phyloP scores from a whole-genome alignment of 2,797 vertebrate genomes.

The Chromobotia macracanthus region DNA sequence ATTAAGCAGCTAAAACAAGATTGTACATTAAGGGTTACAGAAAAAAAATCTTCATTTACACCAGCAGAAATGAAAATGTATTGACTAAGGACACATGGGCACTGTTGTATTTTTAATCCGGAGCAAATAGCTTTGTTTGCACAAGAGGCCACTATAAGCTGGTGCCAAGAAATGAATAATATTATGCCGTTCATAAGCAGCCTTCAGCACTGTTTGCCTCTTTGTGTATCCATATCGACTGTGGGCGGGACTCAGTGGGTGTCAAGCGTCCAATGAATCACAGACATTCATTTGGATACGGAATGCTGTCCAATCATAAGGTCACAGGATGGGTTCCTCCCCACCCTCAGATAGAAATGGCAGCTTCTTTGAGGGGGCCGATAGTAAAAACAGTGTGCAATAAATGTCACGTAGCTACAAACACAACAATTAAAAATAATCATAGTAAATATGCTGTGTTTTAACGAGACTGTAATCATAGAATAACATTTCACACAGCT shows the following conservation, averaged over 20 bases:
- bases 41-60: neutral
- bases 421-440: slow-evolving; percentile 36
- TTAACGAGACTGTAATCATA: slow-evolving; percentile 31
- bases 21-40: slow-evolving; percentile 6
- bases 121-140: slow-evolving; percentile 55
- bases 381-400: slow-evolving; percentile 47
- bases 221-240: slow-evolving; percentile 56
- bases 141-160: slow-evolving; percentile 52
- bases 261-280: slow-evolving; percentile 55
- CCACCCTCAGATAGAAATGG: slow-evolving; percentile 47
- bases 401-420: slow-evolving; percentile 20
- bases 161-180: slow-evolving; percentile 61
- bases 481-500: slow-evolving; percentile 15
- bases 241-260: slow-evolving; percentile 65
- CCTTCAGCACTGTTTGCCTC: slow-evolving; percentile 45
- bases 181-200: slow-evolving; percentile 57
- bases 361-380: slow-evolving; percentile 45
- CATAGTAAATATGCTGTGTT: slow-evolving; percentile 48
- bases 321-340: slow-evolving; percentile 57
- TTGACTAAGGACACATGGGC: slow-evolving; percentile 25
- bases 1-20: slow-evolving; percentile 16
- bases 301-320: slow-evolving; percentile 44
- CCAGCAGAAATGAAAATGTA: slow-evolving; percentile 2
- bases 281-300: slow-evolving; percentile 48
- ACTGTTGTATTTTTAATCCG: slow-evolving; percentile 47